phyloP scores from a whole-genome alignment of 1,140 invertebrate genomes.

The Lepidurus arcticus region DNA sequence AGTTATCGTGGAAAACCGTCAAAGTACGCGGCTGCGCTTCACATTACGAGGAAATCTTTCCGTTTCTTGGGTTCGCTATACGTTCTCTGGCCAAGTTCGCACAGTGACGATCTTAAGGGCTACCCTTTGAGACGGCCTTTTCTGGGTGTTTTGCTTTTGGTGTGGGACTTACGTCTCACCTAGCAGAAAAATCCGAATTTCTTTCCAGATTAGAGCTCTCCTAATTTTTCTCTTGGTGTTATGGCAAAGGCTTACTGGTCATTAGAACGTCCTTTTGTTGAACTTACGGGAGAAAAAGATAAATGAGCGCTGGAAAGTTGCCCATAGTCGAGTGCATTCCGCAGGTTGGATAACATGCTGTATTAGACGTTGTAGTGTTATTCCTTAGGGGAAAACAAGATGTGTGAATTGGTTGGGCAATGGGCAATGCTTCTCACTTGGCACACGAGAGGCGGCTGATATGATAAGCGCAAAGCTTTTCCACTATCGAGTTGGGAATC shows the following conservation, averaged over 20 bases:
- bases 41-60: background rate
- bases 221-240: background rate
- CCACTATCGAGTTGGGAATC: background rate
- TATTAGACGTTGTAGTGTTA: background rate
- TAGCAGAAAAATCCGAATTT: background rate
- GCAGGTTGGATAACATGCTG: too few relatives aligned
- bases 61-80: background rate
- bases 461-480: constrained; percentile 1
- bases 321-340: too few relatives aligned
- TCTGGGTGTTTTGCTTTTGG: background rate
- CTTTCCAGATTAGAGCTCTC: background rate
- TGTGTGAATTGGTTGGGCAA: background rate
- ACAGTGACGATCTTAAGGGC: background rate
- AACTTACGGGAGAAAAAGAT: background rate
- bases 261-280: background rate
- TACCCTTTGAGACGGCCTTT: background rate
- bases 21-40: background rate
- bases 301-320: too few relatives aligned
- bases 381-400: background rate
- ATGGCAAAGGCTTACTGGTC: background rate
- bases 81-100: background rate
- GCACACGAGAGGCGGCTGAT: background rate
- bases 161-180: background rate
- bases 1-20: background rate
- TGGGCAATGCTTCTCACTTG: background rate